phyloP scores from a whole-genome alignment of 2,797 vertebrate species.

The Parambassis ranga region DNA sequence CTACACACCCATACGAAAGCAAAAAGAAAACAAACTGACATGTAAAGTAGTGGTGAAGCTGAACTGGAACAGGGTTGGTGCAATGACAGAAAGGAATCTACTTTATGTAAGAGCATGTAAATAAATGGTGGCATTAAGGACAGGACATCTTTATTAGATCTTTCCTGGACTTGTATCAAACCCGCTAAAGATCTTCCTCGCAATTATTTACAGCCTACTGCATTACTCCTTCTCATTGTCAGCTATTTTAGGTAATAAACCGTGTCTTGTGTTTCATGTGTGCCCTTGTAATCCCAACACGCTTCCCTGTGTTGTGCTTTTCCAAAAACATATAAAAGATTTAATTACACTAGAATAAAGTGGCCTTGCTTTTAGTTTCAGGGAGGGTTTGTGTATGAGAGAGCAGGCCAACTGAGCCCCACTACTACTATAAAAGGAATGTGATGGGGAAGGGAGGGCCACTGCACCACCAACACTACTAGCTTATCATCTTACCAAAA shows the following conservation, averaged over 20 bases:
- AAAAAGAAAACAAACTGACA: slow-evolving; percentile 37
- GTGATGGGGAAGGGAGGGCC: slow-evolving; percentile 74
- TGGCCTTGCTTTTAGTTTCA: slow-evolving; percentile 22
- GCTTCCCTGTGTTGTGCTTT: not conserved
- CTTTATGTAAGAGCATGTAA: not conserved
- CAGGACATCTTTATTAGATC: slow-evolving; percentile 37
- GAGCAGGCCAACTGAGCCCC: slow-evolving; percentile 60
- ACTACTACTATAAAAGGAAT: slow-evolving; percentile 79
- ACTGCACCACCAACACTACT: slow-evolving; percentile 65
- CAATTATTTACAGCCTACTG: not conserved
- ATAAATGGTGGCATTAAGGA: slow-evolving; percentile 2
- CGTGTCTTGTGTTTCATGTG: not conserved
- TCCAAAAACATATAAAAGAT: slow-evolving; percentile 18
- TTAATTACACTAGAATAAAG: slow-evolving; percentile 21
- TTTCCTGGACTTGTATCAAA: slow-evolving; percentile 42
- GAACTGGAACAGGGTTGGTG: not conserved
- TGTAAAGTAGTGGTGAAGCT: slow-evolving; percentile 4
- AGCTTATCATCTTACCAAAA: slow-evolving; percentile 61
- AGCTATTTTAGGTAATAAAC: not conserved
- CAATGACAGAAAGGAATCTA: slow-evolving; percentile 5
- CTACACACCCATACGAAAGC: slow-evolving; percentile 13
- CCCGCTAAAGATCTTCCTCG: slow-evolving; percentile 23
- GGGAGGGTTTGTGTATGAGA: slow-evolving; percentile 43
- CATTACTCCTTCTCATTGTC: not conserved
- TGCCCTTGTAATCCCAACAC: not conserved